These are phyloP conservation scores for Teinopalpus imperialis DNA, from an alignment of 2,888 invertebrate genomes.

Conservation along the genomic window DNA sequence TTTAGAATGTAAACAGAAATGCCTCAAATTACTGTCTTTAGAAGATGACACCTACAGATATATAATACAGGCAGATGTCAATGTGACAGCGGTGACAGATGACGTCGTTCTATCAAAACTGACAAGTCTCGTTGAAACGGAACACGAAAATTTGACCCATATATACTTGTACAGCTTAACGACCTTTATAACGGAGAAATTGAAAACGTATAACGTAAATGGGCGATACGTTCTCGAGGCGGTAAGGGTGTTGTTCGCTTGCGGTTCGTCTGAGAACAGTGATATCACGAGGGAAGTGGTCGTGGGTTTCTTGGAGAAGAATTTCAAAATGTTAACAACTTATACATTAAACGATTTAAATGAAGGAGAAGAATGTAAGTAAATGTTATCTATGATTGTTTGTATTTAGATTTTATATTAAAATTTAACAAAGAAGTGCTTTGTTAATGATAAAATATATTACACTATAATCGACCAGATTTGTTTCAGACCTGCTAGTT, in stretches of 20 bases:
- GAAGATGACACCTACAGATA: slow-evolving; percentile 46
- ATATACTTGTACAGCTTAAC: slow-evolving; percentile 55
- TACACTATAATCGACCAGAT: too few species aligned
- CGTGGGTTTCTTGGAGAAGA: slow-evolving; percentile 48
- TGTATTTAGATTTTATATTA: too few species aligned
- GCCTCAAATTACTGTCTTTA: slow-evolving; percentile 49
- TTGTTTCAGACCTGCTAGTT: too few species aligned
- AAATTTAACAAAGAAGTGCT: too few species aligned
- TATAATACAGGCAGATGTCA: slow-evolving; percentile 40
- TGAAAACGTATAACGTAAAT: slow-evolving; percentile 29
- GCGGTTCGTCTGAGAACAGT: slow-evolving; percentile 52
- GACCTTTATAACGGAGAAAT: slow-evolving; percentile 40
- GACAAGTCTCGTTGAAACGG: slow-evolving; percentile 43
- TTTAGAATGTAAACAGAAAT: slow-evolving; percentile 58
- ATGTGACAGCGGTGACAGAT: slow-evolving; percentile 32
- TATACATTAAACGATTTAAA: slow-evolving; percentile 31
- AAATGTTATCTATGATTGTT: too few species aligned
- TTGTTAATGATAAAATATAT: too few species aligned
- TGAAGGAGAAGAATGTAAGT: slow-evolving; percentile 51
- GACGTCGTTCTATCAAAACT: slow-evolving; percentile 42
- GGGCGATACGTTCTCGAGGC: slow-evolving; percentile 39
- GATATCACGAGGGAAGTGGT: slow-evolving; percentile 45
- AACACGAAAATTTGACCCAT: slow-evolving; percentile 56
- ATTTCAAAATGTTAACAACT: slow-evolving; percentile 36
- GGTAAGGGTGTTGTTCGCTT: slow-evolving; percentile 45